Percentiles rank a stretch among this genome's conserved stretches.
Conservation (phyloP, 2,888 invertebrate species). For the Philopedon plagiatum region DNA sequence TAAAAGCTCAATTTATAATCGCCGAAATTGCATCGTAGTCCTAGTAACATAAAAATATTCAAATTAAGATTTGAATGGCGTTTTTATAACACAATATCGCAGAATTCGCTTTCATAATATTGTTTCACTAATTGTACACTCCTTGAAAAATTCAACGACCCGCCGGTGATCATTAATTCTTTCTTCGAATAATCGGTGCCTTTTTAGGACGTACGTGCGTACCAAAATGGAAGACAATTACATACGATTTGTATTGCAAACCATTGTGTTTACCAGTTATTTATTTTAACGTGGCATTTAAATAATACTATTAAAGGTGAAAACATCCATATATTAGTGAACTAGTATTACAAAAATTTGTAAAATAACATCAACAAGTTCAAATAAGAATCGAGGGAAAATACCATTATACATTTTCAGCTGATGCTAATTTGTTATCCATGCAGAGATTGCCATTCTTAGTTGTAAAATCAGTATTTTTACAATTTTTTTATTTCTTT, state of each 20-base stretch:
- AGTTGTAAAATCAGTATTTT: no score
- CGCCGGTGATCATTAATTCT: slow-evolving; percentile 37
- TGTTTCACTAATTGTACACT: slow-evolving; percentile 48
- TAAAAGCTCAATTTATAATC: no score
- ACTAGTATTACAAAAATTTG: not conserved
- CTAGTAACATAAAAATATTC: not conserved
- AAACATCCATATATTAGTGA: slow-evolving; percentile 3
- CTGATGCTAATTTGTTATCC: no score
- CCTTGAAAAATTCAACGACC: slow-evolving; percentile 50
- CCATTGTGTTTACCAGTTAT: slow-evolving; percentile 27
- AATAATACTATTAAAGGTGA: slow-evolving; percentile 26
- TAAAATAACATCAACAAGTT: not conserved
- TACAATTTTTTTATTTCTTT: no score
- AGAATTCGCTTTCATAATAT: slow-evolving; percentile 43
- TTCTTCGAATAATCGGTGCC: slow-evolving; percentile 48
- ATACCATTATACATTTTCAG: no score
- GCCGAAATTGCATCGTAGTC: no score
- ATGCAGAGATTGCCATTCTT: no score
- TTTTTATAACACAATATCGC: slow-evolving; percentile 22
- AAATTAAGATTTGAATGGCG: slow-evolving; percentile 7
- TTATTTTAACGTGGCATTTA: slow-evolving; percentile 36
- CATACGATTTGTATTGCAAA: slow-evolving; percentile 44
- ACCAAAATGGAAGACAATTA: slow-evolving; percentile 48
- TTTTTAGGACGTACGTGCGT: slow-evolving; percentile 41
- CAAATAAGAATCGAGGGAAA: no score